Base-by-base conservation (phyloP, 2,888 invertebrate species). In the Scaeva pyrastri region DNA sequence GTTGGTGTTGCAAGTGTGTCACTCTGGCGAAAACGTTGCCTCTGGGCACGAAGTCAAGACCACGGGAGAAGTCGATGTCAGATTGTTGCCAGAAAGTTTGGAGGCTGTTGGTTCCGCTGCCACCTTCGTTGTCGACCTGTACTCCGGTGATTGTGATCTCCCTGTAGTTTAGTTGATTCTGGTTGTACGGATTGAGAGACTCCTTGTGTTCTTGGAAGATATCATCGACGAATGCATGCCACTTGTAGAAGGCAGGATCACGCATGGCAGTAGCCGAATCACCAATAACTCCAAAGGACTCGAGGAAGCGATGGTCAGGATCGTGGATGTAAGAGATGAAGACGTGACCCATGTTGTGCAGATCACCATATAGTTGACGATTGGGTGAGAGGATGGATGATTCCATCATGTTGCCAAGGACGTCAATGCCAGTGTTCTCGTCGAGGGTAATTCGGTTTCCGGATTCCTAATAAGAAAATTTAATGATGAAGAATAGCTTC, bases 201-300 rank as follows among this genome's bases (percentile, higher is more conserved):
- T 93, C 91, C 91, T 97, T 97, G 91, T 95, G 95, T 88, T 94
- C 94, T 88, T 95, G 95, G 94, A 96, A 97, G 39, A 96, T 91
- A 85, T 95, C 94, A 89, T 97, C 96, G 60, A 97, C 94, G 91
- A 94, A 96, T 0, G 95, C 95, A 90, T 97, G 97, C 96, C 96
- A 97, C 90, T 97, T 95, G 93, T 96, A 97, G 93, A 97, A 97
- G 85, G 96, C 93, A 0, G 97, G 97, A 92, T 97, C 97, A 62
- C 97, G 94, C 96, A 97, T 97, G 0, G 97, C 96, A 0, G 97
- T 97, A 0, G 96, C 95, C 4, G 96, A 95, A 89, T 97, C 97
- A 0, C 96, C 97, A 93, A 97, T 96, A 0, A 96, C 95, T 36
- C 96, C 94, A 89, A 96, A 95, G 1, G 94, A 94, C 93, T 97